Conservation (phyloP, 2,797 vertebrate genomes). For the Spinibarbus caldwelli region DNA sequence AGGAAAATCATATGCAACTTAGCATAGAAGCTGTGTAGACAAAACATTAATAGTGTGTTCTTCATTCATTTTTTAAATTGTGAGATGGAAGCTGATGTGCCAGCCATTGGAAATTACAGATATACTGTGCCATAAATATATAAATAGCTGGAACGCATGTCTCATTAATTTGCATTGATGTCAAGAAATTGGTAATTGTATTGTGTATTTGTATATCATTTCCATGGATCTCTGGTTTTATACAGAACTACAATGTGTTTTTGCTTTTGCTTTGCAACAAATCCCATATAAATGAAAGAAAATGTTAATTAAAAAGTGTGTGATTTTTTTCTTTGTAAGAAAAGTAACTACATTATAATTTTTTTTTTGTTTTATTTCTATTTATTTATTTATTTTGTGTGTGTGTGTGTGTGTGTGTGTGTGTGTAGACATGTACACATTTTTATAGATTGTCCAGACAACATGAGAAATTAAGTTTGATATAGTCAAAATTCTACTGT, state of each 20-base stretch:
- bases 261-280: neutral
- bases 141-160: neutral
- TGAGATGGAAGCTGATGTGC: neutral
- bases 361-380: no score
- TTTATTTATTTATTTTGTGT: no score
- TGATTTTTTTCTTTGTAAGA: no score
- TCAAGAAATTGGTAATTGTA: neutral
- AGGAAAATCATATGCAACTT: no score
- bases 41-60: neutral
- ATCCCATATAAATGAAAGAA: neutral
- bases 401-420: no score
- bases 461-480: neutral
- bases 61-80: neutral
- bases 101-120: neutral
- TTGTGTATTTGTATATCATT: neutral
- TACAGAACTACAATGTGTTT: neutral
- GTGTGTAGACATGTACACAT: neutral
- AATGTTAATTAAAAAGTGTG: neutral
- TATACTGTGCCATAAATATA: neutral
- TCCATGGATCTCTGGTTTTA: neutral
- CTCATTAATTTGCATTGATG: neutral
- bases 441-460: neutral
- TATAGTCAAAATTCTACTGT: no score
- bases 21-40: neutral
- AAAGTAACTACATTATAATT: no score